Evolutionary conservation across 2,113 vertebrate species (phyloP).

Genomic region (Speoplatyrhinus poulsoni): DNA sequence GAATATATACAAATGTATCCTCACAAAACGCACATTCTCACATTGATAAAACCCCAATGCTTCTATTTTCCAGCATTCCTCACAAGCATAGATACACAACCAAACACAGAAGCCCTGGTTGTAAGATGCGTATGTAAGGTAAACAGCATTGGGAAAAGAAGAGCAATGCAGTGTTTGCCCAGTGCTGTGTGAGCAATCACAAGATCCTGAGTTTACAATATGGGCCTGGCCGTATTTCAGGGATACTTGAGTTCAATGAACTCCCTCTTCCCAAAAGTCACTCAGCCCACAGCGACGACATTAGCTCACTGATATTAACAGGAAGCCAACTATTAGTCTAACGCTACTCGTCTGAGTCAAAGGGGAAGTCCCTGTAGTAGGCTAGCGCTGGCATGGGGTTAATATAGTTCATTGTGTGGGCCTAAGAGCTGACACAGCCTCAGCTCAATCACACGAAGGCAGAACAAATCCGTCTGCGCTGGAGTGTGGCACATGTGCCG

Average conservation of each 20-base stretch:
- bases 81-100: too few relatives aligned
- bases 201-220: conserved; percentile 52
- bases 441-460: not conserved
- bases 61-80: too few relatives aligned
- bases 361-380: conserved; percentile 11
- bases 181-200: conserved; percentile 45
- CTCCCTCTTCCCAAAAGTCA: conserved; percentile 45
- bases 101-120: too few relatives aligned
- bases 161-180: conserved; percentile 37
- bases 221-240: conserved; percentile 46
- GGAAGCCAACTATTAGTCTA: conserved; percentile 19
- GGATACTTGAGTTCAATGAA: conserved; percentile 66
- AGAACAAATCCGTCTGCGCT: not conserved
- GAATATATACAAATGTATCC: too few relatives aligned
- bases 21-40: too few relatives aligned
- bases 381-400: conserved; percentile 1
- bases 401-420: conserved; percentile 12
- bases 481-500: not conserved
- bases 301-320: conserved; percentile 18
- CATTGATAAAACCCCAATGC: too few relatives aligned
- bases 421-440: not conserved
- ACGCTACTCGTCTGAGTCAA: not conserved
- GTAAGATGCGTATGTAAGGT: not conserved
- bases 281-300: conserved; percentile 4
- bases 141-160: not conserved